Evolutionary conservation across 1,140 invertebrate species (phyloP).

Genomic region (Apis mellifera): Amel_HAv3.1 CM009941.2:12418501-12419000

Average conservation of each 20-base stretch:
- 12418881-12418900: conserved; percentile 75
- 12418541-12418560: conserved; percentile 83
- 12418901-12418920: conserved; percentile 65
- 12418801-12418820: conserved; percentile 72
- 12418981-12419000: neutral
- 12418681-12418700: conserved; percentile 76
- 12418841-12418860: conserved; percentile 77
- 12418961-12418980: conserved; percentile 69
- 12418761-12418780: conserved; percentile 78
- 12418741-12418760: conserved; percentile 63
- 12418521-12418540: conserved; percentile 87
- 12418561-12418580: conserved; percentile 85
- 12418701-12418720: neutral
- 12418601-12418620: conserved; percentile 80
- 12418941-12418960: conserved; percentile 72
- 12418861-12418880: conserved; percentile 77
- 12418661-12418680: conserved; percentile 78
- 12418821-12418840: conserved; percentile 74
- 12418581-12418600: conserved; percentile 83
- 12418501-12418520: conserved; percentile 86
- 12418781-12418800: conserved; percentile 77
- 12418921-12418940: conserved; percentile 76
- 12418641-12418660: conserved; percentile 78
- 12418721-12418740: neutral
- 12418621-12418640: conserved; percentile 83